phyloP scores from a whole-genome alignment of 2,113 vertebrate species.

The Cyanoderma ruficeps region DNA sequence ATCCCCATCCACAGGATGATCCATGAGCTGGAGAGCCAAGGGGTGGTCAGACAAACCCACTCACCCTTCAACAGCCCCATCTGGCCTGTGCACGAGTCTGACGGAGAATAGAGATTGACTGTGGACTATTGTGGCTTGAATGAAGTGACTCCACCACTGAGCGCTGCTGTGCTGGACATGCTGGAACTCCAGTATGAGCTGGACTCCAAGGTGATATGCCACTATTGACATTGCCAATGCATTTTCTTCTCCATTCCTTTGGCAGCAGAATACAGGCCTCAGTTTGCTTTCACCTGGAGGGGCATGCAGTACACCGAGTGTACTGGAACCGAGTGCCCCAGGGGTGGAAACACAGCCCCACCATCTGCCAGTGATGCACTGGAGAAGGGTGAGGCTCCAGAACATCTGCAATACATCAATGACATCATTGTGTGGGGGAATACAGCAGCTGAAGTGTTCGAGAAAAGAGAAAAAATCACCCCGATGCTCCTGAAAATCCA shows the following conservation, averaged over 20 bases:
- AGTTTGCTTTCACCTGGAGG: no score
- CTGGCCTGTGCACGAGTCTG: not conserved
- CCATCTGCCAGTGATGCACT: not conserved
- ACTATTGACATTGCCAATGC: not conserved
- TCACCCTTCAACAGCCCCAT: not conserved
- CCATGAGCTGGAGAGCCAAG: not conserved
- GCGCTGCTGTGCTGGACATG: not conserved
- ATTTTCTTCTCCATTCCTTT: not conserved
- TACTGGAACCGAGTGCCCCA: no score
- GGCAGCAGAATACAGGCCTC: no score
- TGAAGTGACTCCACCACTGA: not conserved
- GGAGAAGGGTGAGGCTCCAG: not conserved
- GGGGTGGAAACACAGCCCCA: no score
- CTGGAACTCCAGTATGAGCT: not conserved
- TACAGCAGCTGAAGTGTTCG: no score
- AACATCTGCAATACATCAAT: not conserved
- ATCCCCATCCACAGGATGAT: not conserved
- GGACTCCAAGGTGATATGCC: not conserved
- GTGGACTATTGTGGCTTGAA: not conserved
- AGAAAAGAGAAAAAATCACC: not conserved
- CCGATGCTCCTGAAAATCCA: no score
- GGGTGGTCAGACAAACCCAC: not conserved
- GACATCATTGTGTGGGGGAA: not conserved
- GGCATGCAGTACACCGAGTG: no score
- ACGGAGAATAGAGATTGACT: not conserved